Evolutionary conservation across 2,888 invertebrate genomes (phyloP), one percentile per base, ranked within the genome.

Genomic region (Tethea ocularis): DNA sequence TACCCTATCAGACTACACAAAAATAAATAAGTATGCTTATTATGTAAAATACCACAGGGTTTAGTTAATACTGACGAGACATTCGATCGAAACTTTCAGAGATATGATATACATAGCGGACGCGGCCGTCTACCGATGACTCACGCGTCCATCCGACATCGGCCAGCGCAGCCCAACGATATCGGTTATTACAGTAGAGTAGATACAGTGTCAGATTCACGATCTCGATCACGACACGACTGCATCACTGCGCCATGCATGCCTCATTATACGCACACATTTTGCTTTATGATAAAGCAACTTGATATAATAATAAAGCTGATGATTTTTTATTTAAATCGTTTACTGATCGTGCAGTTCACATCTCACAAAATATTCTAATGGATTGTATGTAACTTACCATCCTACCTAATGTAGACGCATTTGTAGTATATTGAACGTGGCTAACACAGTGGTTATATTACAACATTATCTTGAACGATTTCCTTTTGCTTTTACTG

Each of bases 61-160:
- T 81, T 82, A 71, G 71, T 84, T 91, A 91, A 91, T 92, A 92
- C 92, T 92, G 92, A 86, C 87, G 83, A 88, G 86, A 82, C 75
- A 75, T 80, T 80, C 76, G 80, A 78, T 82, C 70, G 75, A 78
- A 75, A 74, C 64, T 82, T 88, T 88, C 86, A 90, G 88, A 90
- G 89, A 89, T 89, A 90, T 86, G 88, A 88, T 88, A 89, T 86
- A 86, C 68, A 74, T 76, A 72, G 73, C 69, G 61, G 64, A 58
- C 61, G 20, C 55, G 59, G 51, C 55, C 60, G 59, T 51, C 53
- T 58, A 61, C 52, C 24, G n/a, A n/a, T 22, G 38, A 46, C 10
- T 46, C 46, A 46, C 46, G 46, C 46, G 46, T 7, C 46, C 20
- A 46, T 46, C 46, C 46, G 46, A 17, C 46, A 20, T 1, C 20